Evolutionary conservation across 1,140 invertebrate species (phyloP).

Genomic region (Scaptodrosophila lebanonensis): DNA sequence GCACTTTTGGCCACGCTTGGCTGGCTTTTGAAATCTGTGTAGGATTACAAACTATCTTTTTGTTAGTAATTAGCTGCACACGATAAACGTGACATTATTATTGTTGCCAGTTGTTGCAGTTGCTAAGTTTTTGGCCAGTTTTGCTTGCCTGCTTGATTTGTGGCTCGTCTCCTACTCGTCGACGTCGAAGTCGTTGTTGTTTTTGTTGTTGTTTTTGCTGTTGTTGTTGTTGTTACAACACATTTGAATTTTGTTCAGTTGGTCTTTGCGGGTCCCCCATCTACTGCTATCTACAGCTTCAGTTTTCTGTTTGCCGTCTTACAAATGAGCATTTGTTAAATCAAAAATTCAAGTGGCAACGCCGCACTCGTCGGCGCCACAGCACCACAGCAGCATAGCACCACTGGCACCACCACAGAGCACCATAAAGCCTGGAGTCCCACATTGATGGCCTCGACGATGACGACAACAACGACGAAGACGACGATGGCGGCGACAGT

Average conservation of each 20-base stretch:
- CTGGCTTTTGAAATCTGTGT: constrained; percentile 37
- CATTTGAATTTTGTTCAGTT: constrained; percentile 50
- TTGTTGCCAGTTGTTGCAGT: constrained; percentile 59
- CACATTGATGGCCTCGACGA: constrained; percentile 16
- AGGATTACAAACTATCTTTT: constrained; percentile 75
- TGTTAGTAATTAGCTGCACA: constrained; percentile 75
- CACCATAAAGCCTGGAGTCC: neutral
- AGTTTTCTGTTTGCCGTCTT: constrained; percentile 41
- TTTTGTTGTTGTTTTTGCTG: neutral
- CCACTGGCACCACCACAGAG: neutral
- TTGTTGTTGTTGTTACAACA: constrained; percentile 14
- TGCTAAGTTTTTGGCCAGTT: constrained; percentile 47
- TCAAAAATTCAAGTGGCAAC: constrained; percentile 74
- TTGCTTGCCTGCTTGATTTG: constrained; percentile 8
- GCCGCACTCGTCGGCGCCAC: constrained; percentile 66
- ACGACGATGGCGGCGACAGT: too few relatives aligned
- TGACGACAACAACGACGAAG: too few relatives aligned
- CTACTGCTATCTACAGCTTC: neutral
- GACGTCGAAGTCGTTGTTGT: neutral
- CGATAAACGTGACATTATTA: constrained; percentile 75
- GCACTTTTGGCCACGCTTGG: constrained; percentile 65
- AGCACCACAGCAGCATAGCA: constrained; percentile 15
- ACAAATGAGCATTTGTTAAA: constrained; percentile 74
- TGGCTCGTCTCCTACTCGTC: neutral
- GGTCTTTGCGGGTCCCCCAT: neutral